Conservation (phyloP, 2,888 invertebrate species). For the Agrilus biguttatus region DNA sequence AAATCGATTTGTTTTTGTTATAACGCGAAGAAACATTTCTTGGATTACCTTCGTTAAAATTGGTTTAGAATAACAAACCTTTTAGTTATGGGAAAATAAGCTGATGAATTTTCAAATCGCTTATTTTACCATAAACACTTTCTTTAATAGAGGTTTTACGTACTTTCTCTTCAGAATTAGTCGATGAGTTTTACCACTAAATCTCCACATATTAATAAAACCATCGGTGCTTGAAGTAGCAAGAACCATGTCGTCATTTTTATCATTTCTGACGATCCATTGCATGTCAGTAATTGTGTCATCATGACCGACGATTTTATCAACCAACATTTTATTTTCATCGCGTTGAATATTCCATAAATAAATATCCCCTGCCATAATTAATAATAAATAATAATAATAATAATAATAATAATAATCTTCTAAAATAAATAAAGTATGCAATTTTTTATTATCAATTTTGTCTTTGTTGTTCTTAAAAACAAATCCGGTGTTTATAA, state of each 20-base stretch:
- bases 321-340: conserved; percentile 18
- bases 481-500: too few species aligned
- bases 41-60: neutral
- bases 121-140: too few species aligned
- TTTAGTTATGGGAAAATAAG: too few species aligned
- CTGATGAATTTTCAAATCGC: too few species aligned
- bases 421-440: too few species aligned
- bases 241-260: conserved; percentile 17
- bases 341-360: conserved; percentile 25
- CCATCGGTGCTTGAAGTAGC: conserved; percentile 25
- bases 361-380: conserved; percentile 16
- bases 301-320: conserved; percentile 20
- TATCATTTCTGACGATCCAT: conserved; percentile 24
- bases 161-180: conserved; percentile 17
- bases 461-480: too few species aligned
- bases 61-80: too few species aligned
- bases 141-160: conserved; percentile 3
- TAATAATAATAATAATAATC: too few species aligned
- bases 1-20: too few species aligned
- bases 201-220: conserved; percentile 24
- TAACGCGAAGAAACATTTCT: neutral
- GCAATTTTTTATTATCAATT: too few species aligned
- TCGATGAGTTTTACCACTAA: conserved; percentile 10
- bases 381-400: too few species aligned
- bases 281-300: conserved; percentile 24